Conservation (phyloP, 1,140 invertebrate species). For the Drosophila repletoides region DNA sequence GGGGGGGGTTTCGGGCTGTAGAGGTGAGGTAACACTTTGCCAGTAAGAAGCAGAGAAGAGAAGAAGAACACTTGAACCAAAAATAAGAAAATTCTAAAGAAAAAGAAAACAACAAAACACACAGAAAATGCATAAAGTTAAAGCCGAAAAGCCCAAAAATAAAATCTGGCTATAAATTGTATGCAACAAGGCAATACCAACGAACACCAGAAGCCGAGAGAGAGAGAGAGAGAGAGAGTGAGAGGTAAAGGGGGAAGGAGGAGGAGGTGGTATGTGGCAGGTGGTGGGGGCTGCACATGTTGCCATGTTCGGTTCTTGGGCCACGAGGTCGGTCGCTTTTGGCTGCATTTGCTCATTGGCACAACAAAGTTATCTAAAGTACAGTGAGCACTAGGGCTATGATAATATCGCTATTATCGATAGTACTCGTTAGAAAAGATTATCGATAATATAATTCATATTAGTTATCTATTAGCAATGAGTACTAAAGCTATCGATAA, state of each 20-base stretch:
- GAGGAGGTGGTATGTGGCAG: neutral
- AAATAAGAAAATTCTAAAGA: conserved; percentile 43
- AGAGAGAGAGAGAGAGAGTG: neutral
- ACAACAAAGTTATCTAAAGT: conserved; percentile 16
- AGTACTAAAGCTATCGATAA: too few species aligned
- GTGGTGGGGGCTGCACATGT: conserved; percentile 31
- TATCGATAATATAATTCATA: too few species aligned
- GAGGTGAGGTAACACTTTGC: conserved; percentile 38
- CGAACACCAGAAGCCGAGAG: too few species aligned
- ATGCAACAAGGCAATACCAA: conserved; percentile 42
- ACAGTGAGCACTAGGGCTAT: conserved; percentile 21
- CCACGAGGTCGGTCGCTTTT: conserved; percentile 13
- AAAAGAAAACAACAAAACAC: conserved; percentile 45
- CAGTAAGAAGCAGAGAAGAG: conserved; percentile 25
- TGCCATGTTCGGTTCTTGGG: conserved; percentile 16
- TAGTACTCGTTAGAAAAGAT: too few species aligned
- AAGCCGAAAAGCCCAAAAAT: conserved; percentile 20
- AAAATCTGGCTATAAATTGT: conserved; percentile 49
- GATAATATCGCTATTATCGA: too few species aligned
- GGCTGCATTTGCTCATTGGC: conserved; percentile 7
- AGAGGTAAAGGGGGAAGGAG: neutral
- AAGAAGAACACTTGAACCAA: conserved; percentile 33
- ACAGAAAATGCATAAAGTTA: conserved; percentile 26
- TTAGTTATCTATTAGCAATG: too few species aligned
- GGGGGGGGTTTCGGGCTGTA: neutral